Conservation (phyloP, 2,888 invertebrate species). For the Cheilosia impressa region DNA sequence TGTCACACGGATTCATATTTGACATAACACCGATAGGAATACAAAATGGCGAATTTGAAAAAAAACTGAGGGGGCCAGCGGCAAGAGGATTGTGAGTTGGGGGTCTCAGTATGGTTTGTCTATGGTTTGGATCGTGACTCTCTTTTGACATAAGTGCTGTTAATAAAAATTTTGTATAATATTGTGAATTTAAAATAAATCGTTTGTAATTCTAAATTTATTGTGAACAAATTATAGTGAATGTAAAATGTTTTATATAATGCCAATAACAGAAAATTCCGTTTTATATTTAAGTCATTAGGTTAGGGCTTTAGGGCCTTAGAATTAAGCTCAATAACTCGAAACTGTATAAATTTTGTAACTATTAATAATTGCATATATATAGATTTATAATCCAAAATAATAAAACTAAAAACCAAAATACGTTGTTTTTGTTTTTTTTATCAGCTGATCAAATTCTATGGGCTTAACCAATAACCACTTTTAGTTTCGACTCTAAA, state of each 20-base stretch:
- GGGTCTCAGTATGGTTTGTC: too few relatives aligned
- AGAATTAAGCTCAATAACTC: constrained; percentile 48
- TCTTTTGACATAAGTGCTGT: constrained; percentile 45
- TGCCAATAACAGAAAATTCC: constrained; percentile 39
- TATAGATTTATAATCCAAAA: constrained; percentile 52
- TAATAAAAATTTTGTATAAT: constrained; percentile 57
- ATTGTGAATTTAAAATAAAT: constrained; percentile 56
- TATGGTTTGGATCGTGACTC: constrained; percentile 49
- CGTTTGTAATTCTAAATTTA: constrained; percentile 67
- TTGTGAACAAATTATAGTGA: constrained; percentile 11
- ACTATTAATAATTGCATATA: constrained; percentile 70
- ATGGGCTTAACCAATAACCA: too few relatives aligned
- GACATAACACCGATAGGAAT: too few relatives aligned
- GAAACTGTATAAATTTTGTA: constrained; percentile 68
- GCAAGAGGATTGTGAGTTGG: too few relatives aligned
- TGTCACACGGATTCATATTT: too few relatives aligned
- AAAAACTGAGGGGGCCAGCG: too few relatives aligned
- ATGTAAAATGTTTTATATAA: constrained; percentile 29
- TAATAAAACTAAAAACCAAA: constrained; percentile 55
- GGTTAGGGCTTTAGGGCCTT: constrained; percentile 42
- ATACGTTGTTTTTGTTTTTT: not conserved
- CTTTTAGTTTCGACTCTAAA: too few relatives aligned
- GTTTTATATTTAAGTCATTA: constrained; percentile 69
- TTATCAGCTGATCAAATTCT: too few relatives aligned
- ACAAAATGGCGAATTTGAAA: too few relatives aligned